These are phyloP conservation scores for Sebastes minor DNA, from an alignment of 2,797 vertebrate genomes.

Conservation along the genomic window DNA sequence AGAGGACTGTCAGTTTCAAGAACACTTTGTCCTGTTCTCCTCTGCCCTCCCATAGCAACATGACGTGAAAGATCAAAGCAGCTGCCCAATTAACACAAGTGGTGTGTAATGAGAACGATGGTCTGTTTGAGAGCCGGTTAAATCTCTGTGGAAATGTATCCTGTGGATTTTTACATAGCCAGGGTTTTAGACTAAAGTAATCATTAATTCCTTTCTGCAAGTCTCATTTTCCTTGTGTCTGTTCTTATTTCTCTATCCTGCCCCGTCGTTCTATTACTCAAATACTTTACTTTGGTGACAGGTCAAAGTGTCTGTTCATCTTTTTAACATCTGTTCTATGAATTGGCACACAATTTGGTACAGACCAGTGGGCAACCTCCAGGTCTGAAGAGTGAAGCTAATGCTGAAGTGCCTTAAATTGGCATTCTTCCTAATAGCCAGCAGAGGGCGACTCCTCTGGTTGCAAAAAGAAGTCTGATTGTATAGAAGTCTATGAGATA, in stretches of 20 bases:
- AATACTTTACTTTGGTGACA: neutral
- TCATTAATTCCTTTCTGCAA: neutral
- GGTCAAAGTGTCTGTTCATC: too few species aligned
- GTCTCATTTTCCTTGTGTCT: neutral
- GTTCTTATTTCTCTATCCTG: neutral
- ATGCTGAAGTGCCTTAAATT: too few species aligned
- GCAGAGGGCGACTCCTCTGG: too few species aligned
- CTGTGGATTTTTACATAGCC: conserved; percentile 1
- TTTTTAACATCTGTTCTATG: too few species aligned
- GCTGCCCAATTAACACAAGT: conserved; percentile 43
- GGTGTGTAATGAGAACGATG: conserved; percentile 14
- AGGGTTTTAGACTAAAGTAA: neutral
- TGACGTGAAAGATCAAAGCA: conserved; percentile 49
- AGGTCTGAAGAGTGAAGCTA: too few species aligned
- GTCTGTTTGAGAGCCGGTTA: conserved; percentile 7
- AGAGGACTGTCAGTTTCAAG: conserved; percentile 29
- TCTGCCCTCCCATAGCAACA: conserved; percentile 52
- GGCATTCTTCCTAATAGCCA: too few species aligned
- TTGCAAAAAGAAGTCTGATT: too few species aligned
- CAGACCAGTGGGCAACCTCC: neutral
- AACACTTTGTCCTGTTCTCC: conserved; percentile 51
- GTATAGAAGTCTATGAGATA: too few species aligned
- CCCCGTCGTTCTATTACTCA: neutral
- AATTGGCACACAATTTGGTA: neutral
- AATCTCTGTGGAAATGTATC: conserved; percentile 31